Evolutionary conservation across 30 jellyfish, hydroid and myxozoan genomes (phyloP), one percentile per base, ranked within the genome.

Genomic region (Aurelia aurita): DNA sequence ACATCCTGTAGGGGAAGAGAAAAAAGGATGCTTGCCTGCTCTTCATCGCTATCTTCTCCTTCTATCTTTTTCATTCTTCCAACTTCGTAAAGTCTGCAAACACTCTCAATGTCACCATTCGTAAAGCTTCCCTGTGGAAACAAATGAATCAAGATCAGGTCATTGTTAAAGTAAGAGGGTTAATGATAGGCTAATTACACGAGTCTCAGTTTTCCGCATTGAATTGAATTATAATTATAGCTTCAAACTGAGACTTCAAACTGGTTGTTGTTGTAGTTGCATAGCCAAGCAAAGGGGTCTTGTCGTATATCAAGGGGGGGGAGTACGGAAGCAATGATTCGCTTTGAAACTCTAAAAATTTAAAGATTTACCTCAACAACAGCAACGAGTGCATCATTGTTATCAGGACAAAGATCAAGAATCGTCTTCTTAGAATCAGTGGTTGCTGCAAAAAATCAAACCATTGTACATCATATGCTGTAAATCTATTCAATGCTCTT

Each of bases 41-140:
- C 98, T 13, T 90, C 97, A 49, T 92, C 98, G 60, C 98, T 88
- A 60, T 93, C 98, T 57, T 93, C 98, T 13, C 86, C 96, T 28
- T 89, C 96, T 5, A 83, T 57, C 45, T 69, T 70, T 75, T 77
- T 86, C 60, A 61, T 59, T 34, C 97, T 74, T 25, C 98, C 98
- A 28, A 93, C 85, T 72, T 93, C 97, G 59, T 87, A 93, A 2
- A 93, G 58, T 21, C 98, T 57, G 73, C 98, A 93, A n/a, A 89
- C 58, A 23, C 96, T 87, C 20, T 87, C 98, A 44, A 68, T 21
- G 27, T 82, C 85, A 11, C 78, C 84, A 44, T 20, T 49, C 23
- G 22, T 19, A 27, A 69, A 45, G 13, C 16, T 39, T 39, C 51
- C 51, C 51, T 39, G 51, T 39, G 12, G 51, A 39, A 39, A 39